phyloP scores from a whole-genome alignment of 2,888 invertebrate genomes.

The Nemotelus nigrinus region DNA sequence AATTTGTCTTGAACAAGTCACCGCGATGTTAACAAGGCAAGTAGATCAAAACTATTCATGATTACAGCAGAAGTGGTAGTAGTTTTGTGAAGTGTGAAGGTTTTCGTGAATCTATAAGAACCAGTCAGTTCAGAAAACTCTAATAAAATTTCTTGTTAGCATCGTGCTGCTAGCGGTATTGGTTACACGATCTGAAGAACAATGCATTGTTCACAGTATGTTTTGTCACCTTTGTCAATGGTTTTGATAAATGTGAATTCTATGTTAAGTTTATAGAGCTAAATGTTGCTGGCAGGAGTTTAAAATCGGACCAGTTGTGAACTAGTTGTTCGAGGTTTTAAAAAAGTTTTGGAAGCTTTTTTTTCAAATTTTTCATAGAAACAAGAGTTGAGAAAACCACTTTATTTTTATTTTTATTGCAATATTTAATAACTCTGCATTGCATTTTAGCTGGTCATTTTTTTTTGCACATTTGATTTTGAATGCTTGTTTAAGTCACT shows the following conservation, averaged over 20 bases:
- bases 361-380: too few species aligned
- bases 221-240: constrained; percentile 37
- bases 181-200: constrained; percentile 24
- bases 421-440: too few species aligned
- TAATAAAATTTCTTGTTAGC: not conserved
- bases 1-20: constrained; percentile 38
- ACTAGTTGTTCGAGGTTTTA: too few species aligned
- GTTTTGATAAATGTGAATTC: constrained; percentile 21
- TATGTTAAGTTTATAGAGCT: too few species aligned
- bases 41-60: constrained; percentile 30
- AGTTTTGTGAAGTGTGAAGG: constrained; percentile 8
- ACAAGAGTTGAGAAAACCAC: too few species aligned
- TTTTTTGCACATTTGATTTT: too few species aligned
- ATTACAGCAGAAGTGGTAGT: not conserved
- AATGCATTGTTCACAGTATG: constrained; percentile 36
- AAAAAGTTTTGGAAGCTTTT: too few species aligned
- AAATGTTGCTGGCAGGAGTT: too few species aligned
- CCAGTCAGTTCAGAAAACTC: not conserved
- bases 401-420: too few species aligned
- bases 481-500: too few species aligned
- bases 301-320: too few species aligned
- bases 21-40: constrained; percentile 29
- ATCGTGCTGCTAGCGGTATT: constrained; percentile 4
- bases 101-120: not conserved
- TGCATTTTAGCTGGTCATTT: too few species aligned